Conservation (phyloP, 2,113 vertebrate genomes). For the Xiphophorus hellerii region DNA sequence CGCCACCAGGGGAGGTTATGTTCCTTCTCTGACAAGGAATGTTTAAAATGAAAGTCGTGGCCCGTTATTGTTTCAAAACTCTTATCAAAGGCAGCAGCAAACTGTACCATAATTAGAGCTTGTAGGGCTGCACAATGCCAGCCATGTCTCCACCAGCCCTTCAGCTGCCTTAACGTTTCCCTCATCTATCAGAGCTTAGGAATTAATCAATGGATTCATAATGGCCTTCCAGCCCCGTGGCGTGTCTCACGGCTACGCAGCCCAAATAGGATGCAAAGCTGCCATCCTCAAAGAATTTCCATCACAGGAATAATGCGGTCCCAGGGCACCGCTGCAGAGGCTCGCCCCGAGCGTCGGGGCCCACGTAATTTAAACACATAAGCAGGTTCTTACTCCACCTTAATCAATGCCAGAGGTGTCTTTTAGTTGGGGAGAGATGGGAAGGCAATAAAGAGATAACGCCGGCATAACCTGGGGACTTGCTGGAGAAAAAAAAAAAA, state of each 20-base stretch:
- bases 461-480: conserved; percentile 78
- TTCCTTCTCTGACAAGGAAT: conserved; percentile 1
- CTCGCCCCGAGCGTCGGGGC: conserved; percentile 77
- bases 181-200: conserved; percentile 75
- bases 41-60: conserved; percentile 21
- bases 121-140: conserved; percentile 35
- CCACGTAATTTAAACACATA: conserved; percentile 86
- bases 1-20: conserved; percentile 16
- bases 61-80: conserved; percentile 31
- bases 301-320: conserved; percentile 81
- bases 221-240: conserved; percentile 76
- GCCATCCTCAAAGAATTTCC: conserved; percentile 83
- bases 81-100: conserved; percentile 24
- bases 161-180: conserved; percentile 67
- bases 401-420: conserved; percentile 81
- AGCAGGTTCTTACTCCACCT: conserved; percentile 82
- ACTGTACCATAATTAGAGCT: conserved; percentile 41
- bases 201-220: conserved; percentile 82
- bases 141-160: conserved; percentile 41
- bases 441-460: conserved; percentile 80
- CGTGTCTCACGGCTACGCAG: conserved; percentile 76
- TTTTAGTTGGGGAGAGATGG: conserved; percentile 72
- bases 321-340: conserved; percentile 76
- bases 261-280: conserved; percentile 84
- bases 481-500: conserved; percentile 73